A percentile compares a stretch with the other conserved stretches of the same genome.
These are phyloP conservation scores for Ochotona curzoniae DNA, from an alignment of 2,113 vertebrate genomes.

Conservation along the genomic window DNA sequence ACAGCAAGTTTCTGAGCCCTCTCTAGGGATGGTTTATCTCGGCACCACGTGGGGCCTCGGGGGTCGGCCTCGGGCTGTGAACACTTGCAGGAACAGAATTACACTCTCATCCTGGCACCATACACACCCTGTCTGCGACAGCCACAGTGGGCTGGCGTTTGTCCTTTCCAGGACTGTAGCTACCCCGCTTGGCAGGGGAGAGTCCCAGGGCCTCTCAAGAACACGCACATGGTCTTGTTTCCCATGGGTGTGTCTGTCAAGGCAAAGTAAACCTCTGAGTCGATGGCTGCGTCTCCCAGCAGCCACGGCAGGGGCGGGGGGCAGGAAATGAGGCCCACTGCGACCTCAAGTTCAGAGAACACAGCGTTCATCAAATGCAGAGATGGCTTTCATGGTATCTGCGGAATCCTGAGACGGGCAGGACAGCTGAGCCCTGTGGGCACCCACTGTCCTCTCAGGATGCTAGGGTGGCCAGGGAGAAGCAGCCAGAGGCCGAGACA, in stretches of 20 bases:
- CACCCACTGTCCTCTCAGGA: neutral
- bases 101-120: neutral
- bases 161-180: neutral
- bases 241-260: neutral
- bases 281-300: neutral
- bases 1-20: constrained; percentile 1
- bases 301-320: neutral
- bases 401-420: neutral
- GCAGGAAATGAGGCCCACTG: neutral
- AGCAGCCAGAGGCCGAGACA: neutral
- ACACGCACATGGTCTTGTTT: neutral
- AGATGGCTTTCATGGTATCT: constrained; percentile 1
- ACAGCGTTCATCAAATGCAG: neutral
- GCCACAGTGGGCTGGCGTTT: neutral
- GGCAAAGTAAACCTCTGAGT: constrained; percentile 19
- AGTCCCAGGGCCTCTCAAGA: constrained; percentile 19
- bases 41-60: neutral
- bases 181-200: neutral
- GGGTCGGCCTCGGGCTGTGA: neutral
- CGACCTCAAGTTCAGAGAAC: constrained; percentile 30
- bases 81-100: neutral
- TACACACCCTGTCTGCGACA: neutral
- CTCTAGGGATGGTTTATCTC: neutral
- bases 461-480: neutral
- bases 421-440: neutral